Evolutionary conservation across 2,113 vertebrate genomes (phyloP).

Genomic region (Poeciliopsis turrubarensis): DNA sequence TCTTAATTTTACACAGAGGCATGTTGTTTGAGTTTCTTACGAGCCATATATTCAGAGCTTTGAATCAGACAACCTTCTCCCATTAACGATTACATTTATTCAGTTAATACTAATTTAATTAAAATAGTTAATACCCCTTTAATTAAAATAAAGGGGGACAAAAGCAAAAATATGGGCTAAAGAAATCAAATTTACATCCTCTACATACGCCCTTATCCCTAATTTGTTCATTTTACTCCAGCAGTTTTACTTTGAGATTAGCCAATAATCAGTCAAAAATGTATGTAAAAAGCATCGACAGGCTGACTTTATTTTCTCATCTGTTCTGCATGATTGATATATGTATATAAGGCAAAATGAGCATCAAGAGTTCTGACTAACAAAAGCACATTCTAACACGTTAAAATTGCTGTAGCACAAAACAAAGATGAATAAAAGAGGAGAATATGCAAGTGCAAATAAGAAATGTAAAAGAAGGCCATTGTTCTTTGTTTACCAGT

Average conservation of each 20-base stretch:
- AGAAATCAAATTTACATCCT: conserved; percentile 9
- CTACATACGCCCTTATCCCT: conserved; percentile 21
- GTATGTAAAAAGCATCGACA: conserved; percentile 11
- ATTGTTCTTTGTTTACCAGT: conserved; percentile 14
- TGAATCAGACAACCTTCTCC: not conserved
- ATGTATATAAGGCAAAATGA: conserved; percentile 65
- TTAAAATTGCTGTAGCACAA: conserved; percentile 65
- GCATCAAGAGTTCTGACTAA: conserved; percentile 51
- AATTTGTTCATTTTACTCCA: not conserved
- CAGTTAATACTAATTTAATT: conserved; percentile 6
- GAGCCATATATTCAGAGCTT: conserved; percentile 16
- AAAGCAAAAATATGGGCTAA: conserved; percentile 15
- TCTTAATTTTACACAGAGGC: conserved; percentile 17
- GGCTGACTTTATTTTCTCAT: conserved; percentile 66
- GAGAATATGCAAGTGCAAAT: conserved; percentile 19
- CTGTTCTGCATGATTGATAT: conserved; percentile 61
- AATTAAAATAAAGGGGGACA: conserved; percentile 18
- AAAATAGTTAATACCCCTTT: conserved; percentile 3
- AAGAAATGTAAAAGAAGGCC: conserved; percentile 33
- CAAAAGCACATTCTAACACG: conserved; percentile 56
- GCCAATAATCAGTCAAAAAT: conserved; percentile 27
- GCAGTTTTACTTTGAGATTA: conserved; percentile 50
- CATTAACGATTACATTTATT: not conserved
- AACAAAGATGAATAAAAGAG: conserved; percentile 28
- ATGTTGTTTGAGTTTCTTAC: conserved; percentile 28